Base-by-base conservation (phyloP, 2,797 vertebrate genomes). In the Neostethus bicornis region DNA sequence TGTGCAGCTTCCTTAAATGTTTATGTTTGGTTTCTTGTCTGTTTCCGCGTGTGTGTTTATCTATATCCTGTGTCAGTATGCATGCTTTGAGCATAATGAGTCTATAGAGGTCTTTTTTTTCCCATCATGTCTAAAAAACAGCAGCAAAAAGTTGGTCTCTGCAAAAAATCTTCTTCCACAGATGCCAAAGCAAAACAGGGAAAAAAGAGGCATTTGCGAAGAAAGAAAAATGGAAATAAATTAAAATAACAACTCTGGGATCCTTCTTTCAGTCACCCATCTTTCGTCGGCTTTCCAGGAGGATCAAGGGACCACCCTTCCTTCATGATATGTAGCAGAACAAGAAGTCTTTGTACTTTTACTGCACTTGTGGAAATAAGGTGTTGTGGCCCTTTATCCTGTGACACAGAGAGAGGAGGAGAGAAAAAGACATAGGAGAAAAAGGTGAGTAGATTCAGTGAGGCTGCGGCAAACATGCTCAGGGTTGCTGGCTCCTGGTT, bases 311-410 rank as follows among this genome's bases (percentile, higher is more conserved):
- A 91, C 87, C 86, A 86, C 87, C 90, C 87, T 90, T 92, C 92
- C 88, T 91, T 92, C 71, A 61, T 93, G 93, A 91, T 93, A 93
- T 86, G 92, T 93, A 90, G 92, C 93, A 93, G 93, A 95, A 92
- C 93, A 93, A 94, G 93, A 93, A 94, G 93, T 94, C 92, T 93
- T 84, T 93, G 93, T 94, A 93, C 93, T 93, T 93, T 93, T 93
- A 93, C 94, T 94, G 94, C 93, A 94, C 92, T 91, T 93, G 93
- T 94, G 93, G 93, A 94, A 93, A 92, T 93, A 92, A 92, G 93
- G 90, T 89, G 92, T 89, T 89, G 92, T 73, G 60, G 89, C 90
- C 90, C 89, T 84, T 92, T 90, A 91, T 92, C 94, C 94, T 96
- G 90, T 54, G 81, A 92, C 71, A 89, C 31, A 85, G 68, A 77